A percentile compares a stretch with the other conserved stretches of the same genome.
Evolutionary conservation across 2,888 invertebrate genomes (phyloP).

Genomic region (Melieria crassipennis): DNA sequence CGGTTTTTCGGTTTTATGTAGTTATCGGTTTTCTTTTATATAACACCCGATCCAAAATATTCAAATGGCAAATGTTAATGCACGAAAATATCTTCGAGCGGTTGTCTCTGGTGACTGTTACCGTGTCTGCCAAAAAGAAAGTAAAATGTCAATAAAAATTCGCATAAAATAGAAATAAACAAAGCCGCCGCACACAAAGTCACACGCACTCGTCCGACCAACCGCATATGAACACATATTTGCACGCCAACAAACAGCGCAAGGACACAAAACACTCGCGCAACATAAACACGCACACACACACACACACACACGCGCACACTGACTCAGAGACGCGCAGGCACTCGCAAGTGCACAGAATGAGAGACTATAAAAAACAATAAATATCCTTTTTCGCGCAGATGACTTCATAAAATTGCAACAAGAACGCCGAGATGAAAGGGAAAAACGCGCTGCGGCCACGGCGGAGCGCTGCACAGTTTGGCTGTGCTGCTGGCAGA

Average conservation of each 20-base stretch:
- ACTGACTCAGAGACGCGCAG: constrained; percentile 13
- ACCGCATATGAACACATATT: too few relatives aligned
- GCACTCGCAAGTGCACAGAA: not conserved
- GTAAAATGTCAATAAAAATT: constrained; percentile 20
- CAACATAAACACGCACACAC: constrained; percentile 6
- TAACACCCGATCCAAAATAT: not conserved
- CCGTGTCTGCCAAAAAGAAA: not conserved
- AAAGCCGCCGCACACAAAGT: constrained; percentile 8
- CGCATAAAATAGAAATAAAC: constrained; percentile 20
- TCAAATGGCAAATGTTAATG: not conserved
- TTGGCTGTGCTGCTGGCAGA: not conserved
- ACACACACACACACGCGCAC: not conserved
- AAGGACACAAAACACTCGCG: not conserved
- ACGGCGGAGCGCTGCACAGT: not conserved
- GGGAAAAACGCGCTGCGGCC: not conserved
- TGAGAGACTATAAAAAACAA: constrained; percentile 21
- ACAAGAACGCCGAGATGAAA: constrained; percentile 1
- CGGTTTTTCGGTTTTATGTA: not conserved
- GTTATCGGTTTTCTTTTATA: not conserved
- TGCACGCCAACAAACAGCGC: not conserved
- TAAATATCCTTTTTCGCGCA: constrained; percentile 32
- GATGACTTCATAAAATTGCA: constrained; percentile 35
- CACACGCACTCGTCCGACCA: not conserved
- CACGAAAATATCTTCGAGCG: not conserved
- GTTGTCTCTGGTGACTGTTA: not conserved